These are phyloP conservation scores for Myotis yumanensis DNA, from an alignment of 2,113 vertebrate species.

Conservation along the genomic window DNA sequence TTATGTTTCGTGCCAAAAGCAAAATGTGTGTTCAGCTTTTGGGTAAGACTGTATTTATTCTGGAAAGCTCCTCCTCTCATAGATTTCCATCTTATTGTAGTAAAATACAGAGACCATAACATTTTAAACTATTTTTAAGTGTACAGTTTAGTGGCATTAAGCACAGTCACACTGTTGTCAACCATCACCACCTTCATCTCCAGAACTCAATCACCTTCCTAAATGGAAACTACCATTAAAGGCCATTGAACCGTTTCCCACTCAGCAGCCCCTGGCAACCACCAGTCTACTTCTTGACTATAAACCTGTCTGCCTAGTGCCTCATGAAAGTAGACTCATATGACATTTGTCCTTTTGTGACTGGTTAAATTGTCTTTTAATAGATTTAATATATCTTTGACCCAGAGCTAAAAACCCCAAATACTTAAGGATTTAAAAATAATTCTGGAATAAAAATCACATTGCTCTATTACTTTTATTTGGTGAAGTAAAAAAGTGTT, in stretches of 20 bases:
- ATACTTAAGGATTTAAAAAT: constrained; percentile 21
- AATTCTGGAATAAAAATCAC: neutral
- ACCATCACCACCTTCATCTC: neutral
- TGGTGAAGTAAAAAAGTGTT: neutral
- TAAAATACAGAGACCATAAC: neutral
- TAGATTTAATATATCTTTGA: neutral
- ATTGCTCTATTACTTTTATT: neutral
- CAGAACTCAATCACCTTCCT: neutral
- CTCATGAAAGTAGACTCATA: neutral
- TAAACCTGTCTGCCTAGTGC: neutral
- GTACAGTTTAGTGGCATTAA: neutral
- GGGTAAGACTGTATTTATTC: neutral
- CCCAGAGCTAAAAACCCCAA: neutral
- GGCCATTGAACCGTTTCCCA: neutral
- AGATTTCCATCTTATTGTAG: neutral
- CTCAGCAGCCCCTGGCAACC: too few species aligned
- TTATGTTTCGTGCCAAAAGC: neutral
- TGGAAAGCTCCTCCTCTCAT: neutral
- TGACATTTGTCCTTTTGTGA: neutral
- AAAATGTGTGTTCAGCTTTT: neutral
- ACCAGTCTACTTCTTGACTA: neutral
- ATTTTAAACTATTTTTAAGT: neutral
- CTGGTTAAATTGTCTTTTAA: neutral
- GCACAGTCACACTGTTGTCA: neutral
- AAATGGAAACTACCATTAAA: neutral